Evolutionary conservation across 2,797 vertebrate species (phyloP).

Genomic region (Naso thynnoides): DNA sequence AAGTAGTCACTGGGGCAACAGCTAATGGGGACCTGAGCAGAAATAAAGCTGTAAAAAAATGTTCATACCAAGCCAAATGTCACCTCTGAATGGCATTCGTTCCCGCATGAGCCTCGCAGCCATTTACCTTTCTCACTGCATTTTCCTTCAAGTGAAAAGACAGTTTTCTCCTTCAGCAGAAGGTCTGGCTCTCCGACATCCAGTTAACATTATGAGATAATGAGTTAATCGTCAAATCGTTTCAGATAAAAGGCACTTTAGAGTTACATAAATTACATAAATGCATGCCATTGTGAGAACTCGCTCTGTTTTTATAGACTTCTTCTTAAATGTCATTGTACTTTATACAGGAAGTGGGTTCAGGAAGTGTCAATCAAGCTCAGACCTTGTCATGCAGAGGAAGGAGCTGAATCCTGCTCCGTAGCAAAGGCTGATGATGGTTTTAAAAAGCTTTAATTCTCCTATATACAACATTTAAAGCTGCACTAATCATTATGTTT

Average conservation of each 20-base stretch:
- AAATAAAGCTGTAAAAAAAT: constrained; percentile 31
- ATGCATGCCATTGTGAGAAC: constrained; percentile 40
- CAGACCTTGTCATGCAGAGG: not conserved
- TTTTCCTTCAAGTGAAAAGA: constrained; percentile 25
- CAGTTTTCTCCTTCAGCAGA: not conserved
- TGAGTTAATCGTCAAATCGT: constrained; percentile 54
- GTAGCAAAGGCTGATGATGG: not conserved
- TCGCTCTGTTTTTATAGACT: constrained; percentile 31
- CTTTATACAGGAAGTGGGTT: constrained; percentile 21
- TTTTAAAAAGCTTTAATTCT: constrained; percentile 14
- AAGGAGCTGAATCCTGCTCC: constrained; percentile 13
- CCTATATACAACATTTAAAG: constrained; percentile 12
- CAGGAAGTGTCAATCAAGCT: constrained; percentile 30
- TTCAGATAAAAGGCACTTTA: constrained; percentile 53
- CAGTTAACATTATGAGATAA: constrained; percentile 56
- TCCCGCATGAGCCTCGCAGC: constrained; percentile 29
- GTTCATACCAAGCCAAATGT: constrained; percentile 32
- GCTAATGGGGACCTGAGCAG: constrained; percentile 40
- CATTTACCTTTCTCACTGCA: constrained; percentile 22
- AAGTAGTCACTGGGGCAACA: constrained; percentile 11
- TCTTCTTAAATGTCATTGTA: constrained; percentile 59
- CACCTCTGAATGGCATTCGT: constrained; percentile 36
- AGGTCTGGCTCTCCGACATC: constrained; percentile 35
- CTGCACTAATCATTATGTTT: not conserved
- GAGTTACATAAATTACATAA: constrained; percentile 48